Evolutionary conservation across 1,140 invertebrate species (phyloP), one percentile per base, ranked within the genome.

Genomic region (Diorhabda carinulata): DNA sequence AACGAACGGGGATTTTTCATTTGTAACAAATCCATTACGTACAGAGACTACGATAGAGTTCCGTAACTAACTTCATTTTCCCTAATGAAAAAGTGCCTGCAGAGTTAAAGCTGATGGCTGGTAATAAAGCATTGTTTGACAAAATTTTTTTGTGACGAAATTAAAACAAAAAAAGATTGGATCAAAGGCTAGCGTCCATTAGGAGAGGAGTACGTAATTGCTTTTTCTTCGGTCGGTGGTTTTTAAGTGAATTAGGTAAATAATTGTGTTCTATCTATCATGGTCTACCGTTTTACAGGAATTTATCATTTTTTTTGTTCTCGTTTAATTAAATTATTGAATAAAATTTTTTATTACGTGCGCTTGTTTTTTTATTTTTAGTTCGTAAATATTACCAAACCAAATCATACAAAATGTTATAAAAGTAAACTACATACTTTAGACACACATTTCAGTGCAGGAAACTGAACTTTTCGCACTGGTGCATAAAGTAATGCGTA

Each of bases 191-290:
- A 10, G 4, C 8, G 43, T 41, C 61, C 43, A 62, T 62, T 62
- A 62, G 8, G 40, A 59, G n/a, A n/a, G 9, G 9, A 10, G 61
- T 62, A 62, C 61, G 61, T 62, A 62, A 62, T 62, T 62, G 44
- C 43, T 62, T 62, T 62, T 62, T 62, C 43, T 62, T 62, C 43
- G 61, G 61, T 43, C 61, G 43, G 43, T 5, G 61, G 61, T 62
- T 62, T 62, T 62, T 62, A 62, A 62, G 42, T 44, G 61, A 62
- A 62, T 62, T 62, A 62, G 61, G 61, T 62, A 62, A 62, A 62
- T 62, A 62, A 62, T 62, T 62, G 43, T 43, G 44, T 62, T 62
- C 43, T 43, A 25, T 25, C 25, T 25, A 62, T 62, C 43, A 62
- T 62, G 61, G 61, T 62, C 61, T 62, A 62, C 42, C n/a, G 61